Base-by-base conservation (phyloP, 2,888 invertebrate genomes). In the Rhagium mordax region DNA sequence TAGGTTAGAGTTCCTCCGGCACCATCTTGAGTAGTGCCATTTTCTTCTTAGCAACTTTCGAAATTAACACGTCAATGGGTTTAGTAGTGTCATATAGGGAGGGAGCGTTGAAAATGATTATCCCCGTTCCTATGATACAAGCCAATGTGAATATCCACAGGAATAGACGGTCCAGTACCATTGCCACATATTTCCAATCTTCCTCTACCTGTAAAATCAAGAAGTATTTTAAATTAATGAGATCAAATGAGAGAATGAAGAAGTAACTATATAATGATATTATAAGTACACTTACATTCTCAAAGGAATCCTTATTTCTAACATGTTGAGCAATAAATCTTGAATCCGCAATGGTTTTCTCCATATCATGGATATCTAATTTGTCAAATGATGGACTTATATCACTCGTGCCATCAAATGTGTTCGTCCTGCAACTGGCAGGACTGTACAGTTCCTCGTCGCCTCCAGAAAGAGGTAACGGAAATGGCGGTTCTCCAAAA, bases 111-210 rank as follows among this genome's bases (percentile, higher is more conserved):
- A 97, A 91, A 87, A 96, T 96, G 85, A 96, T 96, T 82, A 95
- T 90, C 74, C 94, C 94, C 74, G 96, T 98, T 78, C 98, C 98
- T 75, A 96, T 89, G 78, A 98, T 92, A 88, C 98, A 98, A 80
- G 97, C 96, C 87, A 97, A 91, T 86, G 98, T 95, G 90, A 98
- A 98, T 84, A 96, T 93, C 93, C 97, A 97, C 82, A 98, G 92
- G 90, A 98, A 98, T 84, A 98, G 92, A 84, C 98, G 93, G 90
- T 98, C 98, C 87, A 98, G 91, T 78, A 98, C 98, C 97, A 98
- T 96, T 70, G 94, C 94, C 73, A 98, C 97, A 90, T 97, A 98
- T 88, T 98, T 98, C 98, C 98, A 98, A 89, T 98, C 98, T 89
- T 98, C 97, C 88, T 95, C 96, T 84, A 97, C 96, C 96, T 96